These are phyloP conservation scores for Eriosoma lanigerum DNA, from an alignment of 1,140 invertebrate species.

Conservation along the genomic window DNA sequence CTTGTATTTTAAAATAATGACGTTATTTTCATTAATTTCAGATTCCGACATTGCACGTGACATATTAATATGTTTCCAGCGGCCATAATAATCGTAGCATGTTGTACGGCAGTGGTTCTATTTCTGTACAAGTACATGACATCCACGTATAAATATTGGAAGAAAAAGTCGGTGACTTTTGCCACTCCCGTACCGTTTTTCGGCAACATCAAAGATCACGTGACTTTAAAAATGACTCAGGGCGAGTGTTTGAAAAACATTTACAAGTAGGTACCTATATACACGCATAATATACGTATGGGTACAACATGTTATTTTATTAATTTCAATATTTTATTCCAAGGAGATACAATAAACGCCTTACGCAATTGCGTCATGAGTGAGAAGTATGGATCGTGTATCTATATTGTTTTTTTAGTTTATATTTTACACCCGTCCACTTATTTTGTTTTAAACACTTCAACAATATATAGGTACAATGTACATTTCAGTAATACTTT, in stretches of 20 bases:
- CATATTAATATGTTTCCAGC: conserved; percentile 29
- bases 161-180: conserved; percentile 58
- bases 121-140: conserved; percentile 58
- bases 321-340: no score
- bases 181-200: conserved; percentile 59
- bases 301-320: not conserved
- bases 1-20: no score
- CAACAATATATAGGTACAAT: no score
- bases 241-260: conserved; percentile 54
- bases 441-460: no score
- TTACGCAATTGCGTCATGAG: no score
- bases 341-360: no score
- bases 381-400: no score
- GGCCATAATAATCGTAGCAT: not conserved
- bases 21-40: not conserved
- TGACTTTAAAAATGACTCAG: conserved; percentile 52
- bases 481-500: no score
- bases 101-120: not conserved
- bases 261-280: conserved; percentile 56
- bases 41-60: not conserved
- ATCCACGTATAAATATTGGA: conserved; percentile 60
- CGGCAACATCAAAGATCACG: conserved; percentile 58
- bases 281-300: not conserved
- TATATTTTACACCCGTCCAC: no score
- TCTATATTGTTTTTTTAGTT: no score